phyloP scores from a whole-genome alignment of 1,140 invertebrate species.

The Brachionus plicatilis region DNA sequence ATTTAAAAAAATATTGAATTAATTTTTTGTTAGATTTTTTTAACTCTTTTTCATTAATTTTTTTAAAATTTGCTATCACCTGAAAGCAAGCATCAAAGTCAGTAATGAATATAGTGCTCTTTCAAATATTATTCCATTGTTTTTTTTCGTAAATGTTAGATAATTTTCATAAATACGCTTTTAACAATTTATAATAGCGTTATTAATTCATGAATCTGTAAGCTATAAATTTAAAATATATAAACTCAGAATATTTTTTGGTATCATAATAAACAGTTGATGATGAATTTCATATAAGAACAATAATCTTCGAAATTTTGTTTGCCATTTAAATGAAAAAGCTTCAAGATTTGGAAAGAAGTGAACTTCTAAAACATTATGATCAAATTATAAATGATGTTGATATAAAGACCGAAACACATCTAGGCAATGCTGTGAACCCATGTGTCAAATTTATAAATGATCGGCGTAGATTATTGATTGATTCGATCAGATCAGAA shows the following conservation, averaged over 20 bases:
- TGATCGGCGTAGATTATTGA: background rate
- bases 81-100: too few relatives aligned
- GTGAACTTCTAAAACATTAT: background rate
- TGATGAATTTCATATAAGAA: background rate
- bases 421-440: background rate
- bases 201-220: too few relatives aligned
- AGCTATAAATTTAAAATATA: background rate
- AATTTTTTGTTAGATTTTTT: too few relatives aligned
- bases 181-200: too few relatives aligned
- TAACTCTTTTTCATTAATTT: too few relatives aligned
- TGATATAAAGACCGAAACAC: background rate
- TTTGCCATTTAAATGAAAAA: background rate
- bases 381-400: background rate
- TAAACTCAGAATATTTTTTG: background rate
- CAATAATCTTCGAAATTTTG: background rate
- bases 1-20: too few relatives aligned
- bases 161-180: slow-evolving; percentile 49
- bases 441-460: background rate
- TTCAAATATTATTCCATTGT: too few relatives aligned
- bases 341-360: background rate
- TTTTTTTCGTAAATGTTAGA: too few relatives aligned
- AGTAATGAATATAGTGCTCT: too few relatives aligned
- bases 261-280: background rate
- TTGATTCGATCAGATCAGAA: background rate
- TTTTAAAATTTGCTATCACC: too few relatives aligned